Evolutionary conservation across 2,888 invertebrate species (phyloP), one percentile per base, ranked within the genome.

Genomic region (Philaethria dido): DNA sequence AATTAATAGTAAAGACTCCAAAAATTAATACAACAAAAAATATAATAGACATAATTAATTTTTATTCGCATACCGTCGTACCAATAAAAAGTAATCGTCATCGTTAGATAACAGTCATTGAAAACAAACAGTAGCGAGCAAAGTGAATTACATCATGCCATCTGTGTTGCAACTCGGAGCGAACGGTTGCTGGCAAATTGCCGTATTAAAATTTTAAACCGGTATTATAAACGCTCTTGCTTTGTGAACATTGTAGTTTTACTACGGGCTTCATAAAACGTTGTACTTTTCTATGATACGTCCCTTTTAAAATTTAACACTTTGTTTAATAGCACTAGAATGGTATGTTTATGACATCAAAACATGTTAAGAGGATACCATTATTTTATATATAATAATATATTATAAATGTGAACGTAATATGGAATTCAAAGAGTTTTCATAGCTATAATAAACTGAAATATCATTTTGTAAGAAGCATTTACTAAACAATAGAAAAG

Each of bases 121-220:
- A 69, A 66, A 69, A 69, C 69, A 66, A 66, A 66, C 68, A 70
- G 72, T 71, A 65, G 68, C 71, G 66, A 62, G 59, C 69, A 69
- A 66, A 71, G 71, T 69, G 71, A 68, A 78, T 73, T 74, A 76
- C 71, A 78, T 75, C 77, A 77, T 69, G 72, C 69, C 73, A 71
- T 74, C 72, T 74, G 74, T 74, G 75, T 72, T 73, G 75, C 75
- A 69, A 69, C 64, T 44, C 60, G 66, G 44, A 71, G 74, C 74
- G 73, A 72, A 80, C 78, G 74, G 76, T 77, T 77, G 76, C 76
- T 81, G 78, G 80, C 82, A 85, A 84, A 88, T 84, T 83, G 81
- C 84, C 71, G 78, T 77, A 81, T 86, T 85, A 86, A 87, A 84
- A 84, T 79, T 85, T 84, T 85, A 87, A 85, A 80, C 80, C 77